Base-by-base conservation (phyloP, 2,113 vertebrate species). In the Corydoras maculifer region DNA sequence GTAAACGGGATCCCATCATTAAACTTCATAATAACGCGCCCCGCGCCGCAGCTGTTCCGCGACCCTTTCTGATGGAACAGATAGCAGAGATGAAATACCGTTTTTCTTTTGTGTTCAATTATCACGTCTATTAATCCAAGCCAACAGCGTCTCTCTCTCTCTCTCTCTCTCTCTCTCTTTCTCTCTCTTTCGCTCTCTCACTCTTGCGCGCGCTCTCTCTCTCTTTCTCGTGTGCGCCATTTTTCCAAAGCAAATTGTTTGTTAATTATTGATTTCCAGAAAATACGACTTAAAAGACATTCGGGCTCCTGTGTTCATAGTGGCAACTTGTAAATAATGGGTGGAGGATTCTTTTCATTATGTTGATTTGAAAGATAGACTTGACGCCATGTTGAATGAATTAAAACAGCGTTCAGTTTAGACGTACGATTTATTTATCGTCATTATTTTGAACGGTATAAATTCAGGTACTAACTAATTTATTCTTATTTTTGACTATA, bases 121-220 rank as follows among this genome's bases (percentile, higher is more conserved):
- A 93, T 94, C 94, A 94, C 93, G 91, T 94, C 94, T 96, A 95
- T 96, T 94, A 94, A 97, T 95, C 93, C 93, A 93, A 90, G 88
- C 91, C 91, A 91, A 92, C 92, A 91, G 80, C 86, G 62, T 72
- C 64, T 67, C 32, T 76, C 55, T 58, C 57, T 65, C 70, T 58
- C 66, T 66, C 14, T 63, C 31, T 62, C 59, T 70, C 25, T 53
- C 58, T 61, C 57, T 57, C 50, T 65, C 48, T 49, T 35, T 15
- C 65, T 68, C 15, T 69, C 57, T 49, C 35, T 58, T 51, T 60
- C 59, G 73, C 25, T 63, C 43, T 70, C 69, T 73, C 77, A n/a
- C n/a, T 25, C 18, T 25, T 2, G 18, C 18, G 18, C 18, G 18
- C 18, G 75, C 76, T 86, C 73, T 83, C 86, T 54, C 54, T 62